Evolutionary conservation across 1,140 invertebrate species (phyloP).

Genomic region (Calephelis virginiensis): DNA sequence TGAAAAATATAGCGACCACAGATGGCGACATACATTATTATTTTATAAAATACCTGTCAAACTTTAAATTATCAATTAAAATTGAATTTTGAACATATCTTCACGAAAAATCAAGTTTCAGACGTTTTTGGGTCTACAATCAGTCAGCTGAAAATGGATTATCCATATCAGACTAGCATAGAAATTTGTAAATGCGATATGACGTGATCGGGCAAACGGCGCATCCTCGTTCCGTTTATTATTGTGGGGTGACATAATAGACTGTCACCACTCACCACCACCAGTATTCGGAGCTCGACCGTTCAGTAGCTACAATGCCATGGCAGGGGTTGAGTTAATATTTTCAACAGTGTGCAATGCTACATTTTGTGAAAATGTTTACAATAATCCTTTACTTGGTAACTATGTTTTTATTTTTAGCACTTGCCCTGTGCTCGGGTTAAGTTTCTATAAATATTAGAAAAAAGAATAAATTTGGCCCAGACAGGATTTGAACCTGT

Average conservation of each 20-base stretch:
- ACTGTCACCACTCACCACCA: conserved; percentile 25
- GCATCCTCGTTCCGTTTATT: conserved; percentile 39
- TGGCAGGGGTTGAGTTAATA: conserved; percentile 63
- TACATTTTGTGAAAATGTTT: conserved; percentile 52
- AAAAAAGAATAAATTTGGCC: too few relatives aligned
- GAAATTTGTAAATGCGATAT: conserved; percentile 22
- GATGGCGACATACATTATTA: too few relatives aligned
- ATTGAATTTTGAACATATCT: too few relatives aligned
- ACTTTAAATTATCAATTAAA: too few relatives aligned
- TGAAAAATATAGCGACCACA: too few relatives aligned
- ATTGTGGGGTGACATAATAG: conserved; percentile 31
- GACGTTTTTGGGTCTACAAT: too few relatives aligned
- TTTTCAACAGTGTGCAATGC: conserved; percentile 66
- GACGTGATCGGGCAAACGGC: conserved; percentile 34
- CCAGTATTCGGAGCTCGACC: conserved; percentile 31
- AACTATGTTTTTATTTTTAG: neutral
- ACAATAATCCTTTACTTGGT: conserved; percentile 44
- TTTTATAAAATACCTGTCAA: too few relatives aligned
- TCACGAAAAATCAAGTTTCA: too few relatives aligned
- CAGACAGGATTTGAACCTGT: too few relatives aligned
- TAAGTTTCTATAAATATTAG: too few relatives aligned
- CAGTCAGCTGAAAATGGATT: neutral
- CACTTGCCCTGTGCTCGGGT: too few relatives aligned
- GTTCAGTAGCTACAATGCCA: conserved; percentile 36
- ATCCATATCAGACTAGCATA: neutral